Evolutionary conservation across 2,888 invertebrate species (phyloP), one percentile per base, ranked within the genome.

Genomic region (Eretmocerus hayati): DNA sequence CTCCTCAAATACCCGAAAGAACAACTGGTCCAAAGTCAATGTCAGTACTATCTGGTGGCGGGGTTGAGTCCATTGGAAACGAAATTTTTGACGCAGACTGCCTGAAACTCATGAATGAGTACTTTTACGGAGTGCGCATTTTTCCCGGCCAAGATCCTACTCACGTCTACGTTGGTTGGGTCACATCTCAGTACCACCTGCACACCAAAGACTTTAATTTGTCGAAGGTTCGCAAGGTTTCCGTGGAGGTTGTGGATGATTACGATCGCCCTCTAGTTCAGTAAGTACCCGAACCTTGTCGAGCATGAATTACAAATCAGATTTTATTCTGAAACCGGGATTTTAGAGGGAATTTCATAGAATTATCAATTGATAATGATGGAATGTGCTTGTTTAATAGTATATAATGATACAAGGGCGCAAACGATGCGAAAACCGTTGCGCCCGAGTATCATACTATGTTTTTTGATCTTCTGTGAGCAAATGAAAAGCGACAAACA

Each of bases 151-250:
- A 95, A 72, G 94, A 95, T 67, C 92, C 93, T 0, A 84, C 86
- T 0, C 90, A 92, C 67, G 91, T 97, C 20, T 97, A 92, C 72
- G 88, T 99, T 1, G 99, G 99, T 16, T 99, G 99, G 99, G 97
- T 99, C 42, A 97, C 96, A 1, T 95, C 99, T 0, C 94, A 95
- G 67, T 99, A 94, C 71, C 92, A 93, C 66, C 74, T 90, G 42
- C 89, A 90, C 63, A 91, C 90, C 50, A 88, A 86, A 60, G 89
- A 92, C 64, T 90, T 94, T 69, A 93, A 91, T 69, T 85, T 90
- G 71, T 84, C 81, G 58, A 86, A 88, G 64, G 91, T 93, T 1
- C 81, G 87, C 42, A 87, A 86, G 63, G 82, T 85, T 0, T 87
- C 90, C 0, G 86, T 92, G 37, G 78, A 86, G 52, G 83, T 90